phyloP scores from a whole-genome alignment of 2,797 vertebrate species.

The Morus bassanus region DNA sequence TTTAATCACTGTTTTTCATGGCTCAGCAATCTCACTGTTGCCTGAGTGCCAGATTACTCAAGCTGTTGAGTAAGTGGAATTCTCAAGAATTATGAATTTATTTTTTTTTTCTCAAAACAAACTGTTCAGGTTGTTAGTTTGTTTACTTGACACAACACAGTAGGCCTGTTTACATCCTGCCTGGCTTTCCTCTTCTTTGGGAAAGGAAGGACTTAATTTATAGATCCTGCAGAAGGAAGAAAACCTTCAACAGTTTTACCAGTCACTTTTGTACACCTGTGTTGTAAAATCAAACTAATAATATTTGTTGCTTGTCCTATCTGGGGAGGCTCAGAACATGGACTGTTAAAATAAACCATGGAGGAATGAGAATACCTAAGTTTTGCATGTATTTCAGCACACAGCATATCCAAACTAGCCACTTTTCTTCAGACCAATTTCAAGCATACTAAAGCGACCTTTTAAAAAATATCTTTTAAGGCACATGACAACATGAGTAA shows the following conservation, averaged over 20 bases:
- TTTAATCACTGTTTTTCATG: neutral
- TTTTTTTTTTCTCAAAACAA: neutral
- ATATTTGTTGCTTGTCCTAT: neutral
- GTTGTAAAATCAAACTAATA: neutral
- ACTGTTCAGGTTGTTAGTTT: neutral
- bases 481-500: constrained; percentile 72
- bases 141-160: neutral
- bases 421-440: neutral
- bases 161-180: neutral
- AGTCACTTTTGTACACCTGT: neutral
- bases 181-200: neutral
- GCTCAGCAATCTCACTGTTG: neutral
- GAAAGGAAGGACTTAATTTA: neutral
- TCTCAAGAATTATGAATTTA: neutral
- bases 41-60: neutral
- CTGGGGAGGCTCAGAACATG: neutral
- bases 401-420: neutral
- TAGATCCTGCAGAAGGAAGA: neutral
- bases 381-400: neutral
- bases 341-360: neutral
- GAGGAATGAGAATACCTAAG: rapidly evolving
- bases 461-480: constrained; percentile 49
- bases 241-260: neutral
- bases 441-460: neutral
- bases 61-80: neutral